phyloP scores from a whole-genome alignment of 2,797 vertebrate species.

The Anguilla pacifica region DNA sequence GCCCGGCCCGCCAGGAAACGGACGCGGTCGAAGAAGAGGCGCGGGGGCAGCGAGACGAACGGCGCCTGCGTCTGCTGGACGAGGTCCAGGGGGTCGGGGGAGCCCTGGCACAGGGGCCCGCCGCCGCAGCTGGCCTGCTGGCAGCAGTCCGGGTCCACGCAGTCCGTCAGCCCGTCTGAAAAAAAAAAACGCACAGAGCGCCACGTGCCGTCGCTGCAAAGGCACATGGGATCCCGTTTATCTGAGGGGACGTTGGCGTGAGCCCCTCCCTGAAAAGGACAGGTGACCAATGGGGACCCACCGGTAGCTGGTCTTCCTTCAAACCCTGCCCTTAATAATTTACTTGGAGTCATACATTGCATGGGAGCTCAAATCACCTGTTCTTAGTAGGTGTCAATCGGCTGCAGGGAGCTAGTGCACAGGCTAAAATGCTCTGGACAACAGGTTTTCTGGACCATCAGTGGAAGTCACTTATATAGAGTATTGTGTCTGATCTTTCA shows the following conservation, averaged over 20 bases:
- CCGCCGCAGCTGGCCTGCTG: slow-evolving; percentile 77
- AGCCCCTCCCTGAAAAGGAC: not conserved
- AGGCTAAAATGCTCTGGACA: not conserved
- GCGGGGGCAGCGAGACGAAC: slow-evolving; percentile 74
- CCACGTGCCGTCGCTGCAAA: not conserved
- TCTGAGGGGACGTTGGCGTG: not conserved
- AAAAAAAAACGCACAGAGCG: slow-evolving; percentile 41
- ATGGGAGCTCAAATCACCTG: not conserved
- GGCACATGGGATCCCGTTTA: not conserved
- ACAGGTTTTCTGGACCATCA: not conserved
- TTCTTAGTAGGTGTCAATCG: not conserved
- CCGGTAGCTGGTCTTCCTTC: not conserved
- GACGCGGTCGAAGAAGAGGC: slow-evolving; percentile 81
- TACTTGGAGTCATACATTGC: not conserved
- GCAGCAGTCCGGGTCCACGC: slow-evolving; percentile 86
- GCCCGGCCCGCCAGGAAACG: slow-evolving; percentile 83
- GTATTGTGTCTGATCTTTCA: not conserved
- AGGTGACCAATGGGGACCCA: not conserved
- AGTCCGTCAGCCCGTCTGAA: slow-evolving; percentile 84
- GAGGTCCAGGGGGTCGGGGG: slow-evolving; percentile 84
- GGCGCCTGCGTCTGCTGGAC: slow-evolving; percentile 79
- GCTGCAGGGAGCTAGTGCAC: not conserved
- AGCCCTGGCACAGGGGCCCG: slow-evolving; percentile 83
- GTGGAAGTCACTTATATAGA: not conserved
- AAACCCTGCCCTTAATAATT: not conserved